Percentiles rank a stretch among this genome's conserved stretches.
phyloP scores from a whole-genome alignment of 2,797 vertebrate species.

The Capromys pilorides region DNA sequence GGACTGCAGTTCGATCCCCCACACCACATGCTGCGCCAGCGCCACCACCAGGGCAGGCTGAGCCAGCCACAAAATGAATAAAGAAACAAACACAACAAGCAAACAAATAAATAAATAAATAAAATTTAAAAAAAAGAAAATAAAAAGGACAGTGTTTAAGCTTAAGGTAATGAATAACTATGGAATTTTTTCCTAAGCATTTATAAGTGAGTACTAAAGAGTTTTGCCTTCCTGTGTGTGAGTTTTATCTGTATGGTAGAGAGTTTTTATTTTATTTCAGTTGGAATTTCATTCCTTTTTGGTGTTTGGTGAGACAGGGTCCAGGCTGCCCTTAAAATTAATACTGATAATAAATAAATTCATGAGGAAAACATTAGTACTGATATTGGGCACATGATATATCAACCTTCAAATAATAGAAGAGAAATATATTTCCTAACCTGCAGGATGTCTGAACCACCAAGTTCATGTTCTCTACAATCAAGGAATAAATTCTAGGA shows the following conservation, averaged over 20 bases:
- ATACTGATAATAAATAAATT: background rate
- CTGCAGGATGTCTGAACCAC: background rate
- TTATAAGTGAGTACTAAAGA: background rate
- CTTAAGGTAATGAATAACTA: constrained; percentile 33
- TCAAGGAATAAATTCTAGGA: background rate
- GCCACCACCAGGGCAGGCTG: too few relatives aligned
- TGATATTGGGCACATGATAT: background rate
- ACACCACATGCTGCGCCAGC: too few relatives aligned
- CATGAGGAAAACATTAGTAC: background rate
- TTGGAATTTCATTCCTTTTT: background rate
- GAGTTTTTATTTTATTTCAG: background rate
- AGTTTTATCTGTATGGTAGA: background rate
- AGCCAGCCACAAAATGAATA: too few relatives aligned
- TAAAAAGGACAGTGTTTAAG: background rate
- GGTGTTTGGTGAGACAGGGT: background rate
- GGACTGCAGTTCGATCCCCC: too few relatives aligned
- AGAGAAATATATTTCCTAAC: background rate
- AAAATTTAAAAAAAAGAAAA: too few relatives aligned
- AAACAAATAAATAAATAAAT: background rate
- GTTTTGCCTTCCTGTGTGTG: background rate
- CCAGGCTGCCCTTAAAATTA: background rate
- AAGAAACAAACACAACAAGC: too few relatives aligned
- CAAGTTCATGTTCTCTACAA: background rate
- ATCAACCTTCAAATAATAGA: background rate
- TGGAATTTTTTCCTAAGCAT: constrained; percentile 42